Evolutionary conservation across 2,113 vertebrate genomes (phyloP), one percentile per base, ranked within the genome.

Genomic region (Acrocephalus arundinaceus): DNA sequence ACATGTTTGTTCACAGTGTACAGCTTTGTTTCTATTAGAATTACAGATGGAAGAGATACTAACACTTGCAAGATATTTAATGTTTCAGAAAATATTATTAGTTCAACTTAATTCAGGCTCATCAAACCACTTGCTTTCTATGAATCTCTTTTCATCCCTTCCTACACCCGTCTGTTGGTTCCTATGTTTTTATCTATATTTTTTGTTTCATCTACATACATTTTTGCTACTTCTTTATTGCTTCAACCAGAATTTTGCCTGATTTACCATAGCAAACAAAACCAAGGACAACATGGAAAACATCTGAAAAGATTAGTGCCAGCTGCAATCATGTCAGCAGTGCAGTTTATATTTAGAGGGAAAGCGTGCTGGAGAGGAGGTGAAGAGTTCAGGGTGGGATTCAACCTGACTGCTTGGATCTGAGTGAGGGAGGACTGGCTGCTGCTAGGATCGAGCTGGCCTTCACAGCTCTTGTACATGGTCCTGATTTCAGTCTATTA

Each of bases 361-460:
- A 31, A 96, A 93, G 95, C 82, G 22, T 96, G 95, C 94, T 94
- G 81, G 52, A 77, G 75, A 90, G 63, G 91, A 94, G 96, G 95
- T 97, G 96, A 97, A 97, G 94, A 97, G 97, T 97, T 97, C 94
- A 87, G 67, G n/a, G 51, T 46, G 87, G 88, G 87, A 97, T 94
- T 91, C 85, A 84, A 70, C 91, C 57, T 75, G 71, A 70, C 74
- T 76, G 75, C 71, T 77, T 87, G 92, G 55, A 68, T 93, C 63
- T 66, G 83, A 78, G 87, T 33, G 67, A 77, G 74, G 63, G 83
- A 86, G 63, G 49, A 37, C 83, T 82, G 55, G 63, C 39, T 68
- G 71, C 88, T 78, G 72, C 48, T 84, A 15, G 48, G 20, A n/a
- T 28, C 3, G 46, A 80, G 15, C 48, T 77, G 78, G 63, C 63